A percentile compares a stretch with the other conserved stretches of the same genome.
Evolutionary conservation across 92 coral and sea anemone genomes (phyloP).

Genomic region (Porites divaricata): DNA sequence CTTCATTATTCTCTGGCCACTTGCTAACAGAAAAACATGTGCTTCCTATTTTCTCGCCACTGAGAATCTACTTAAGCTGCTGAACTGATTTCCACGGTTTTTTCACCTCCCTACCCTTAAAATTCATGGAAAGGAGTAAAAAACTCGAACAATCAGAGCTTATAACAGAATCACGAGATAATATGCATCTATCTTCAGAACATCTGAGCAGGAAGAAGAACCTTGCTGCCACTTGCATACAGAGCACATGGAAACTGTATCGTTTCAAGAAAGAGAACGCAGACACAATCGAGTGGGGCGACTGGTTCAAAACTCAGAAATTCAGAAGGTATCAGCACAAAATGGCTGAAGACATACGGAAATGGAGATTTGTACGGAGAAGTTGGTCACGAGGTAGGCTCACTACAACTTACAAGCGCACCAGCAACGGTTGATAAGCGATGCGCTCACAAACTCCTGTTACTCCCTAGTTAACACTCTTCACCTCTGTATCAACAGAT

Average conservation of each 20-base stretch:
- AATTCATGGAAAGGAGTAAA: no score
- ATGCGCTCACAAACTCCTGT: neutral
- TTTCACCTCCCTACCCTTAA: no score
- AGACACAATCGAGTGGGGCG: constrained; percentile 68
- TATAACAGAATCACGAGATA: neutral
- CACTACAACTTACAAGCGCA: neutral
- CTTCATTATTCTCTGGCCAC: no score
- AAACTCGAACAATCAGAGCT: no score
- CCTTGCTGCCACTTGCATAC: constrained; percentile 87
- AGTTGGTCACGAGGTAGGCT: constrained; percentile 83
- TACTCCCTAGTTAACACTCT: no score
- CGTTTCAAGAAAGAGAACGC: constrained; percentile 69
- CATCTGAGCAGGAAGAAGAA: constrained; percentile 63
- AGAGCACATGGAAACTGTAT: constrained; percentile 87
- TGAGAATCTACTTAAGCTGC: no score
- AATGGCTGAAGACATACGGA: constrained; percentile 59
- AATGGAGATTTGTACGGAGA: constrained; percentile 74
- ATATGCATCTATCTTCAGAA: constrained; percentile 40
- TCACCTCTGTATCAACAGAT: constrained; percentile 56
- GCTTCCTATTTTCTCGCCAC: no score
- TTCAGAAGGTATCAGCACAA: constrained; percentile 66
- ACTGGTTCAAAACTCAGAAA: constrained; percentile 73
- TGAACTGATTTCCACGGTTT: no score
- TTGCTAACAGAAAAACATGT: no score
- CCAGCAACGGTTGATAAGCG: neutral